Evolutionary conservation across 1,140 invertebrate species (phyloP).

Genomic region (Drosophila biarmipes): DNA sequence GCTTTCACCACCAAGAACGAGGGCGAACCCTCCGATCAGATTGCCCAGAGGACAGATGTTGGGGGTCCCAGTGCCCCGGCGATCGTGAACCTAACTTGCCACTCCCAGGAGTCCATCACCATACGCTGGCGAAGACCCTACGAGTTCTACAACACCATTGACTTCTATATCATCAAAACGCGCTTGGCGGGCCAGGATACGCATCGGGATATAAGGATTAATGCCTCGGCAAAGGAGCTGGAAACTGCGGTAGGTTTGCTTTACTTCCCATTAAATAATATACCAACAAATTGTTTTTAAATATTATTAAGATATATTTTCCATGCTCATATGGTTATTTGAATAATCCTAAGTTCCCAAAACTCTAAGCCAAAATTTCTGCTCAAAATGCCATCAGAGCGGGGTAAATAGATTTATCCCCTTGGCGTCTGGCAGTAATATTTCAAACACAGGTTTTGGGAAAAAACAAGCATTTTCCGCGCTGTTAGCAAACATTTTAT

Average conservation of each 20-base stretch:
- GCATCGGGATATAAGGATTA: slow-evolving; percentile 88
- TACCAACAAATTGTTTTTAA: too few species aligned
- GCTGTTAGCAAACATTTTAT: slow-evolving; percentile 43
- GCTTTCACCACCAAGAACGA: slow-evolving; percentile 90
- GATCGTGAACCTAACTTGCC: slow-evolving; percentile 93
- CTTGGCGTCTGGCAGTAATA: slow-evolving; percentile 18
- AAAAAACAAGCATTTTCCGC: slow-evolving; percentile 3
- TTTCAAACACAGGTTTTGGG: slow-evolving; percentile 14
- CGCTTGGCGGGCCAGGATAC: slow-evolving; percentile 86
- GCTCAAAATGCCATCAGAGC: neutral
- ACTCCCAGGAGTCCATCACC: slow-evolving; percentile 90
- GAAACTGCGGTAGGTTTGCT: slow-evolving; percentile 86
- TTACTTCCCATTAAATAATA: too few species aligned
- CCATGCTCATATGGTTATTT: neutral
- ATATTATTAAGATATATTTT: too few species aligned
- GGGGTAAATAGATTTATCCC: neutral
- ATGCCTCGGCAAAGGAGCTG: slow-evolving; percentile 86
- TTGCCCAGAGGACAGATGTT: slow-evolving; percentile 92
- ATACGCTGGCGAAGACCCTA: slow-evolving; percentile 92
- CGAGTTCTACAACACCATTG: slow-evolving; percentile 90
- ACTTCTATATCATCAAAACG: slow-evolving; percentile 92
- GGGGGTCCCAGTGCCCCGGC: slow-evolving; percentile 91
- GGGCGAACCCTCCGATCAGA: slow-evolving; percentile 89
- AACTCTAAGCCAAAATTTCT: neutral
- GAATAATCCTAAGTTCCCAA: neutral